Evolutionary conservation across 2,888 invertebrate genomes (phyloP).

Genomic region (Parthenolecanium corni): DNA sequence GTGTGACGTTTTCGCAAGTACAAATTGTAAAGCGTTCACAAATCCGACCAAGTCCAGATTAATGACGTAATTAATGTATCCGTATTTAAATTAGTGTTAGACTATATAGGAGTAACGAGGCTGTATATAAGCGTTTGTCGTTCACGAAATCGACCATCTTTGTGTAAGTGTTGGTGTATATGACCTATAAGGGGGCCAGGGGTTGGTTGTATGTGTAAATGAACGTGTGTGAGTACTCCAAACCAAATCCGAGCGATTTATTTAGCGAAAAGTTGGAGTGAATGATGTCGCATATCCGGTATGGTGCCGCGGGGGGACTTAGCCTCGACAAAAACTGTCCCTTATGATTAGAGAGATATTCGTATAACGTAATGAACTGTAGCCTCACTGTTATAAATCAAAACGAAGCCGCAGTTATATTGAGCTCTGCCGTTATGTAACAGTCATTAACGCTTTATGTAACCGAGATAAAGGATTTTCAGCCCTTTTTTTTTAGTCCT

Average conservation of each 20-base stretch:
- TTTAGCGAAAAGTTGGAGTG: background rate
- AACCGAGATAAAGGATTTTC: slow-evolving; percentile 20
- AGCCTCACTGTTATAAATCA: slow-evolving; percentile 17
- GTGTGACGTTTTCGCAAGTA: too few relatives aligned
- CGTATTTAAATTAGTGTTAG: slow-evolving; percentile 9
- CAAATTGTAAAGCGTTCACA: too few relatives aligned
- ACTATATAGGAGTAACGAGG: too few relatives aligned
- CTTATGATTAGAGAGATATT: slow-evolving; percentile 23
- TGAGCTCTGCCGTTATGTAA: slow-evolving; percentile 14
- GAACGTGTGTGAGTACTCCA: slow-evolving; percentile 8
- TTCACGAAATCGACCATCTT: too few relatives aligned
- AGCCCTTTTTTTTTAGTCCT: background rate
- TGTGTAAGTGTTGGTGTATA: too few relatives aligned
- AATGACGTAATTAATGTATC: slow-evolving; percentile 19
- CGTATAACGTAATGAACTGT: slow-evolving; percentile 17
- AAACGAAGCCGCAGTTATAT: slow-evolving; percentile 17
- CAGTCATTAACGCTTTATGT: slow-evolving; percentile 22
- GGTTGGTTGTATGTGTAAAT: background rate
- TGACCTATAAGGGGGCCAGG: too few relatives aligned
- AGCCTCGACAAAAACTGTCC: slow-evolving; percentile 11
- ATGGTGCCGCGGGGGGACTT: slow-evolving; percentile 5
- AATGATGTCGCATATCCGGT: background rate
- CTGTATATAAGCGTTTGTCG: too few relatives aligned
- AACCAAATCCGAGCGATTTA: slow-evolving; percentile 9
- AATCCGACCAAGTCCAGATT: too few relatives aligned